Percentiles rank a stretch among this genome's conserved stretches.
These are phyloP conservation scores for Drosophila nigromelanica DNA, from an alignment of 1,140 invertebrate genomes.

Conservation along the genomic window DNA sequence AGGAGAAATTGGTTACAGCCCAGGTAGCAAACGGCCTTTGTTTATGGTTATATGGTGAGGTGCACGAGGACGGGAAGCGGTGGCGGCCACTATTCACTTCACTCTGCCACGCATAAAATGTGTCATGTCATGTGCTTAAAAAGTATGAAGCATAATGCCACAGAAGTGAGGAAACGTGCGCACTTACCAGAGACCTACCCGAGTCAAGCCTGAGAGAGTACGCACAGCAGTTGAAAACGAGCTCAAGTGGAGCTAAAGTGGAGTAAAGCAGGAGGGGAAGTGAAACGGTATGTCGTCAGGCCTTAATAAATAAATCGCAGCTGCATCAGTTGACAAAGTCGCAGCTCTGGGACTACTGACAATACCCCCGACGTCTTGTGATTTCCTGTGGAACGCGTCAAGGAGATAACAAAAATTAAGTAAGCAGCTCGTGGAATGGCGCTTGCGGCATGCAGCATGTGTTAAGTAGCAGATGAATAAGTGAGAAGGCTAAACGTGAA, in stretches of 20 bases:
- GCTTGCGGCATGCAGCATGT: constrained; percentile 23
- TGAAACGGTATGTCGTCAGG: constrained; percentile 23
- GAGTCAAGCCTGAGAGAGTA: constrained; percentile 17
- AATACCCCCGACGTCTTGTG: constrained; percentile 65
- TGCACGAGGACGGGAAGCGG: constrained; percentile 2
- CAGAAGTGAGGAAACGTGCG: constrained; percentile 56
- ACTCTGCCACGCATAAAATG: constrained; percentile 62
- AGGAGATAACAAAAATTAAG: constrained; percentile 67
- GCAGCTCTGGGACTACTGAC: constrained; percentile 49
- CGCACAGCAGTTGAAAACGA: constrained; percentile 43
- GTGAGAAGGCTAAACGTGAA: constrained; percentile 43
- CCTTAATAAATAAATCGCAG: constrained; percentile 78
- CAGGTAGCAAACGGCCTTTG: constrained; percentile 61
- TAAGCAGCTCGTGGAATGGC: constrained; percentile 16
- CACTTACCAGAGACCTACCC: constrained; percentile 26
- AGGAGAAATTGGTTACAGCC: constrained; percentile 21
- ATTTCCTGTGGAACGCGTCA: constrained; percentile 66
- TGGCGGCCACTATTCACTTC: constrained; percentile 65
- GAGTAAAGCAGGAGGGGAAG: background rate
- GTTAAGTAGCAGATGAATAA: constrained; percentile 48
- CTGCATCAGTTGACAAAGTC: constrained; percentile 61
- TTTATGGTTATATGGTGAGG: constrained; percentile 52
- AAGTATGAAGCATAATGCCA: constrained; percentile 52
- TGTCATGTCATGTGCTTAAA: constrained; percentile 72
- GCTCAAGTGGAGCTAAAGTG: constrained; percentile 25